Conservation (phyloP, 2,888 invertebrate species). For the Cheilosia pagana region DNA sequence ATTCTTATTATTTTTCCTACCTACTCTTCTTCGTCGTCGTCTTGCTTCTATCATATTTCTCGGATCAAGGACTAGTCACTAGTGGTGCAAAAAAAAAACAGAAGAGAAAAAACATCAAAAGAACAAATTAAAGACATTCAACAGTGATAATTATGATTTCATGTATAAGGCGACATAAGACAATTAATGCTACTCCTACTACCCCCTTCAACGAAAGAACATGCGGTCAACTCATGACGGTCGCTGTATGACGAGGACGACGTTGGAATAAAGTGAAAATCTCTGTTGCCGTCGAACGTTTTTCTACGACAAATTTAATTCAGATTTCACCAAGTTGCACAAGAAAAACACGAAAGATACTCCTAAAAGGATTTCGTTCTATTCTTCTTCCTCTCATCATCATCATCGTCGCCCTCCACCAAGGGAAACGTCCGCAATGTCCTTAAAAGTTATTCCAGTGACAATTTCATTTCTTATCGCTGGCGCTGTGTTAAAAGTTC, state of each 20-base stretch:
- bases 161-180: conserved; percentile 47
- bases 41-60: not conserved
- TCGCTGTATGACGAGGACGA: not conserved
- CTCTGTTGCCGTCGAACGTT: conserved; percentile 41
- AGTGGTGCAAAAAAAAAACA: not conserved
- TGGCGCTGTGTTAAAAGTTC: conserved; percentile 60
- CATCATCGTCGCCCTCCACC: no score
- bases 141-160: conserved; percentile 62
- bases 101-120: not conserved
- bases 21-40: not conserved
- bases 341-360: not conserved
- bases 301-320: conserved; percentile 59
- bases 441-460: conserved; percentile 47
- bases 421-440: conserved; percentile 33
- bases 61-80: conserved; percentile 8
- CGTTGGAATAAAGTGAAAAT: conserved; percentile 30
- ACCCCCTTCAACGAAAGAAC: conserved; percentile 10
- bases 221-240: conserved; percentile 33
- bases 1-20: not conserved
- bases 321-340: conserved; percentile 29
- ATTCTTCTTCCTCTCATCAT: not conserved
- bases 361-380: conserved; percentile 25
- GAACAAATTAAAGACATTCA: conserved; percentile 37
- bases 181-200: conserved; percentile 47
- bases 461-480: conserved; percentile 65